A percentile compares a stretch with the other conserved stretches of the same genome.
Evolutionary conservation across 2,888 invertebrate species (phyloP).

Genomic region (Syrphus vitripennis): DNA sequence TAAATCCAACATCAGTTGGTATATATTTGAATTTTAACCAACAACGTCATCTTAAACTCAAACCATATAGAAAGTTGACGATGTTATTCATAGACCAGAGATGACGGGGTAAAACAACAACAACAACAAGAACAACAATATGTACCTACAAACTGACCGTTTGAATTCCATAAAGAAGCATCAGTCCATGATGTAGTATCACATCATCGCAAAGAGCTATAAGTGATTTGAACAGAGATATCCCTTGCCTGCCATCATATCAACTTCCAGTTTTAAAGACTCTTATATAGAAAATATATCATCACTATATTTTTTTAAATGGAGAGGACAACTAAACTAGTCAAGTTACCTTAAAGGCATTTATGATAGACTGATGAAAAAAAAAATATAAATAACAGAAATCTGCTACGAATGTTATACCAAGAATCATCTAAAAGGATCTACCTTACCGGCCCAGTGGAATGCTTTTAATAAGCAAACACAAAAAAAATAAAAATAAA

Average conservation of each 20-base stretch:
- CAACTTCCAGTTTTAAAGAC: background rate
- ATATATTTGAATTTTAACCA: background rate
- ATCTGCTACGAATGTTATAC: conserved; percentile 28
- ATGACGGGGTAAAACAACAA: background rate
- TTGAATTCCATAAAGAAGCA: background rate
- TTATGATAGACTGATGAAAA: background rate
- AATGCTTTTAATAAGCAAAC: conserved; percentile 62
- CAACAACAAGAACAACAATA: no score
- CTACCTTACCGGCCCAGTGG: conserved; percentile 42
- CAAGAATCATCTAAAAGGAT: background rate
- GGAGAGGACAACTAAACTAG: conserved; percentile 51
- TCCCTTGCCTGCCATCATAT: conserved; percentile 5
- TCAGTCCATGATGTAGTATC: background rate
- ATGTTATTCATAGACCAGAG: background rate
- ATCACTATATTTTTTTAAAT: conserved; percentile 9
- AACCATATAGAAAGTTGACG: background rate
- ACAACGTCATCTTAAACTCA: background rate
- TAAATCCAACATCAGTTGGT: background rate
- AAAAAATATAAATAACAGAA: conserved; percentile 17
- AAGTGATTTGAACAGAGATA: background rate
- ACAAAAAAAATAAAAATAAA: no score
- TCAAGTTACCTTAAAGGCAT: conserved; percentile 57
- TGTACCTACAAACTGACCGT: background rate
- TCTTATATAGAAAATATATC: background rate
- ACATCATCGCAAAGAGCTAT: background rate